Conservation (phyloP, 2,797 vertebrate species). For the Enteromius trimaculatus region DNA sequence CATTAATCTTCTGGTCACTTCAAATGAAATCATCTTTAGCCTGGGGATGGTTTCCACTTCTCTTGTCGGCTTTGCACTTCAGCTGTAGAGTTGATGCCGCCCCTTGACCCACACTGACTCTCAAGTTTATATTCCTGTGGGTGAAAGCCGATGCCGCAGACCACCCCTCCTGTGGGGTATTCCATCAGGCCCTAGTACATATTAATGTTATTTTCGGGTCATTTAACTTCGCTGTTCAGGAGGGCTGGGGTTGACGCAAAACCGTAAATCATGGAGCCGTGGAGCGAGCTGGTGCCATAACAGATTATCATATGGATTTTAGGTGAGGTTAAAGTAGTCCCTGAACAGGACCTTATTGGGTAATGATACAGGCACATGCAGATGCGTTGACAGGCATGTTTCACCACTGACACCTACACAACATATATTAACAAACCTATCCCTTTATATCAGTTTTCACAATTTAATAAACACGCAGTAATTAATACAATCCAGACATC, state of each 20-base stretch:
- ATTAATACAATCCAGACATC: neutral
- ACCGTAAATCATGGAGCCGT: conserved; percentile 77
- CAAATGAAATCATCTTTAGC: conserved; percentile 8
- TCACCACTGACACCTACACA: neutral
- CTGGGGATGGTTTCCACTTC: conserved; percentile 44
- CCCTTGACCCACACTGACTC: conserved; percentile 77
- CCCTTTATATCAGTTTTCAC: neutral
- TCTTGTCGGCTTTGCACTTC: conserved; percentile 44
- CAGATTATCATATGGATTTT: conserved; percentile 73
- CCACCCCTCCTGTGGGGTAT: conserved; percentile 76
- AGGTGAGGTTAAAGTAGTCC: conserved; percentile 64
- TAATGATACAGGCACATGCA: conserved; percentile 26
- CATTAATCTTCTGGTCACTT: neutral
- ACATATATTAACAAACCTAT: neutral
- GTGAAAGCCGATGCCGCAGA: conserved; percentile 72
- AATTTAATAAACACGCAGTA: neutral
- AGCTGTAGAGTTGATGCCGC: conserved; percentile 68
- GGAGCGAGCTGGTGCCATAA: conserved; percentile 77
- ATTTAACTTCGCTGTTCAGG: conserved; percentile 74
- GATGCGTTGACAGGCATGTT: conserved; percentile 15
- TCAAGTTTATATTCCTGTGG: conserved; percentile 76
- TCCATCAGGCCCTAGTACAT: conserved; percentile 70
- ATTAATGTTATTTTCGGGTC: conserved; percentile 80
- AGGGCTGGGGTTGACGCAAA: conserved; percentile 72
- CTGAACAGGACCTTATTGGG: conserved; percentile 6